phyloP scores from a whole-genome alignment of 2,113 vertebrate species.

The Chloropsis hardwickii region DNA sequence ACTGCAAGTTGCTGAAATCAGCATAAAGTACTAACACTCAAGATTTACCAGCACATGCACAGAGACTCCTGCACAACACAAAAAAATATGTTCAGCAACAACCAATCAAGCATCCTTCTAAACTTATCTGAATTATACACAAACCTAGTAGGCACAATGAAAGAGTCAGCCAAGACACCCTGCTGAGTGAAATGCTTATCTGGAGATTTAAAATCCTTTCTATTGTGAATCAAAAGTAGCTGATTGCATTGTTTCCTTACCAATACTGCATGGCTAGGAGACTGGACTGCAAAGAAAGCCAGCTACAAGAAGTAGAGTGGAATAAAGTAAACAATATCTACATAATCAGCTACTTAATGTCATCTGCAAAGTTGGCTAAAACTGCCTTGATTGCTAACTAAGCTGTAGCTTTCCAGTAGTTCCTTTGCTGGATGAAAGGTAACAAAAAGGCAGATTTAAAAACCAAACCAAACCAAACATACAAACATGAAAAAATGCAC shows the following conservation, averaged over 20 bases:
- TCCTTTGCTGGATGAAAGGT: not conserved
- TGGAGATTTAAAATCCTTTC: not conserved
- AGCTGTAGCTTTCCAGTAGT: not conserved
- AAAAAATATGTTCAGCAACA: not conserved
- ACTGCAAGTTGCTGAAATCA: not conserved
- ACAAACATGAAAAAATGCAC: not conserved
- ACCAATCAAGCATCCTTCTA: not conserved
- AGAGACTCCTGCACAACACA: not conserved
- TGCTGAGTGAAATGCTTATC: not conserved
- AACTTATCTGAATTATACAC: not conserved
- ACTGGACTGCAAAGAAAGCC: not conserved
- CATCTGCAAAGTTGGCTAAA: not conserved
- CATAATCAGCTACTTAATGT: not conserved
- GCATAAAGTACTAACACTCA: not conserved
- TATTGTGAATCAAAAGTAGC: not conserved
- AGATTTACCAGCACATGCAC: not conserved
- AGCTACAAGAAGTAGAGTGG: not conserved
- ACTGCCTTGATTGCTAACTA: not conserved
- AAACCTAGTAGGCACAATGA: not conserved
- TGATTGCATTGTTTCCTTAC: not conserved
- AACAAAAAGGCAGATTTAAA: not conserved
- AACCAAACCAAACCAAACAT: not conserved
- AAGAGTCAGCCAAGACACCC: not conserved
- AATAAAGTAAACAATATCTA: not conserved
- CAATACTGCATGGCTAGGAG: not conserved